phyloP scores from a whole-genome alignment of 37 sponge, comb jelly and placozoan genomes.

The Ephydatia muelleri region DNA sequence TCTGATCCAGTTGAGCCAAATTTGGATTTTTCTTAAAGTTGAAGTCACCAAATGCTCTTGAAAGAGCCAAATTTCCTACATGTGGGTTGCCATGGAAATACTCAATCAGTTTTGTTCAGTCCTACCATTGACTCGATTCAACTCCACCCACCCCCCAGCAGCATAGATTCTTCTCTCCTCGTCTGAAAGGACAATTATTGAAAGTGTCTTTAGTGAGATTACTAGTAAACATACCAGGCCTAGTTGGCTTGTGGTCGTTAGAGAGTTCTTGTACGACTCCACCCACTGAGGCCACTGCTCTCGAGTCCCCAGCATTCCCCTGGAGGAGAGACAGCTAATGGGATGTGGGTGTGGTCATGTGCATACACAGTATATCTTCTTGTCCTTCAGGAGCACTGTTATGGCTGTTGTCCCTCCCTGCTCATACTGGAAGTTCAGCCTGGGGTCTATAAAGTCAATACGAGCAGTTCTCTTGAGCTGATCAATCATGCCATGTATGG shows the following conservation, averaged over 20 bases:
- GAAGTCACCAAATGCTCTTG: slow-evolving; percentile 94
- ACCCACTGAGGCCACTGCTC: slow-evolving; percentile 73
- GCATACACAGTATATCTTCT: slow-evolving; percentile 82
- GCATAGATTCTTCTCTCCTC: slow-evolving; percentile 74
- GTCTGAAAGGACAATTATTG: slow-evolving; percentile 16
- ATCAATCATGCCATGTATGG: background rate
- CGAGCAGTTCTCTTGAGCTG: background rate
- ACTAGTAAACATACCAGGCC: slow-evolving; percentile 44
- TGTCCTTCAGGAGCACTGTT: slow-evolving; percentile 63
- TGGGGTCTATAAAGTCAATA: slow-evolving; percentile 10
- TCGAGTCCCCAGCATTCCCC: slow-evolving; percentile 91
- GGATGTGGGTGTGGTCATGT: background rate
- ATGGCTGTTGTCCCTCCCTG: slow-evolving; percentile 85
- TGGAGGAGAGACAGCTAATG: slow-evolving; percentile 1
- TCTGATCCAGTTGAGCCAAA: slow-evolving; percentile 77
- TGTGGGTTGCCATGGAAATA: too few species aligned
- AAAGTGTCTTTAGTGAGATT: background rate
- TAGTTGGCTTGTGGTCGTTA: slow-evolving; percentile 88
- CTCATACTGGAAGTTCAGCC: slow-evolving; percentile 32
- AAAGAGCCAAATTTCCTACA: slow-evolving; percentile 83
- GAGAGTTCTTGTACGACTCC: slow-evolving; percentile 79
- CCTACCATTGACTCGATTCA: slow-evolving; percentile 92
- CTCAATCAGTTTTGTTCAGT: background rate
- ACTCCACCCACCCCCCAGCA: slow-evolving; percentile 94
- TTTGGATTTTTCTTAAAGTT: slow-evolving; percentile 72